Base-by-base conservation (phyloP, 1,140 invertebrate genomes). In the Andrena cerasifolii region DNA sequence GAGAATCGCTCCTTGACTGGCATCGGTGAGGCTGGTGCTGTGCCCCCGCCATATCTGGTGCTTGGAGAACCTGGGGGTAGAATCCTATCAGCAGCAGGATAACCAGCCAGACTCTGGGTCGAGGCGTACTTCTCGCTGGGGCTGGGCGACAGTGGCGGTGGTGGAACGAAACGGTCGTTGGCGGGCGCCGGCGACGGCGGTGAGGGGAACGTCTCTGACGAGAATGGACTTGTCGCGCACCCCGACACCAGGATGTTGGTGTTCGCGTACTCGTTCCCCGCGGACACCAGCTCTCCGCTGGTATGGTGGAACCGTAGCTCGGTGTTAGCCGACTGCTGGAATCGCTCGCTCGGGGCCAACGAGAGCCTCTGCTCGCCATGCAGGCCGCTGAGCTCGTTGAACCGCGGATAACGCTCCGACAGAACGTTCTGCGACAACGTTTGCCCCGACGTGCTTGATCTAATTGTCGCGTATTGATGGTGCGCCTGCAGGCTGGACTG, bases 181-280 rank as follows among this genome's bases (percentile, higher is more conserved):
- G 89, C 86, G 7, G 92, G 92, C 16, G 91, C 92, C 26, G 92
- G 92, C 26, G 92, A 92, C 4, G 92, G 91, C 40, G 92, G 92
- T 18, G 91, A 93, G 18, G 92, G 92, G 73, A 93, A 93, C 18
- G 86, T 90, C 54, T 93, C 92, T 49, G 89, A 67, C 28, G 87
- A 89, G 77, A 92, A 91, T 12, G 88, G 76, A 16, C 85, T 87
- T n/a, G 71, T 59, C 49, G 85, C 53, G 67, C 68, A 78, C 0
- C 68, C 36, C 16, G 80, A 74, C 45, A 81, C 76, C 49, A 88
- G 58, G 54, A 79, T 83, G 56, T 76, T 83, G 21, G 74, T 24
- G 73, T 87, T 88, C 43, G 85, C 86, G 62, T 88, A 86, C 7
- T 87, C 88, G 61, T 62, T 80, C n/a, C 58, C 73, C 61, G 31